Conservation (phyloP, 1,140 invertebrate genomes). For the Drosophila repletoides region DNA sequence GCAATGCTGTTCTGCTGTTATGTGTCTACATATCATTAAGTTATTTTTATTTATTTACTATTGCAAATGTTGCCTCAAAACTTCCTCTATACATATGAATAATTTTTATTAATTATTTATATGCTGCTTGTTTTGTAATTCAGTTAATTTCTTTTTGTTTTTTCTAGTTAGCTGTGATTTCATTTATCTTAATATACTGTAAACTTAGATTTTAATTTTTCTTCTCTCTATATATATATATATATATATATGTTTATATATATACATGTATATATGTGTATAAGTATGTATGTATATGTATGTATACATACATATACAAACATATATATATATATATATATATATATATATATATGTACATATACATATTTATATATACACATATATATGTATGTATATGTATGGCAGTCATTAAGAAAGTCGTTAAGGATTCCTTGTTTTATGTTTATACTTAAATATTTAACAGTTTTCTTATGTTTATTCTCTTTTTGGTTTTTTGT, state of each 20-base stretch:
- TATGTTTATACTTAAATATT: slow-evolving; percentile 36
- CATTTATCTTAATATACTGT: background rate
- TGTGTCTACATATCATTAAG: background rate
- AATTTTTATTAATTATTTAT: slow-evolving; percentile 13
- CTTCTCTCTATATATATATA: slow-evolving; percentile 3
- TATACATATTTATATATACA: slow-evolving; percentile 9
- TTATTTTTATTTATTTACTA: slow-evolving; percentile 10
- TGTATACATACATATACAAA: slow-evolving; percentile 9
- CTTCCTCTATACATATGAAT: slow-evolving; percentile 10
- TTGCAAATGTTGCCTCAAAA: slow-evolving; percentile 1
- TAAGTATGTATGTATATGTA: slow-evolving; percentile 2
- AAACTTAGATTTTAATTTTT: too few relatives aligned
- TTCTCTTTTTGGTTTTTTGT: slow-evolving; percentile 11
- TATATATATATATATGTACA: slow-evolving; percentile 32
- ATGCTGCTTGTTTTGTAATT: too few relatives aligned
- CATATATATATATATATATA: slow-evolving; percentile 19
- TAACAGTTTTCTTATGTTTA: slow-evolving; percentile 29
- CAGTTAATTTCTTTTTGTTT: too few relatives aligned
- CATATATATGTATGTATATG: slow-evolving; percentile 39
- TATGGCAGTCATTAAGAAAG: slow-evolving; percentile 80
- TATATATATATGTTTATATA: slow-evolving; percentile 1
- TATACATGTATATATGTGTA: slow-evolving; percentile 6
- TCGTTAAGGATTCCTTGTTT: slow-evolving; percentile 72
- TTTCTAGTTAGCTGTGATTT: too few relatives aligned
- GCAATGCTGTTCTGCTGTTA: too few relatives aligned